These are phyloP conservation scores for Alca torda DNA, from an alignment of 2,797 vertebrate genomes.

Conservation along the genomic window DNA sequence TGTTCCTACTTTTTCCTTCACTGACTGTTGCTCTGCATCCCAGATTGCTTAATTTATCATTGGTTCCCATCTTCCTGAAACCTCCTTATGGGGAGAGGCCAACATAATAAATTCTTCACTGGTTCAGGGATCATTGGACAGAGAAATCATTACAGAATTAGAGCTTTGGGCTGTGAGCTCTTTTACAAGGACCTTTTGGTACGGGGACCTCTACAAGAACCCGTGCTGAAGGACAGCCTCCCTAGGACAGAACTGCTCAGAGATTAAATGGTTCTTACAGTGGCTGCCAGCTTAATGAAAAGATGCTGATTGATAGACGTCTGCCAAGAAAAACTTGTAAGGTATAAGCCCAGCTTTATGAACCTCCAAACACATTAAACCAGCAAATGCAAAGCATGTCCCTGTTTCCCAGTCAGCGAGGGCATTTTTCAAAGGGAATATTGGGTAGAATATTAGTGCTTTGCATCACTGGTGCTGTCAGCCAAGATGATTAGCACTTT, in stretches of 20 bases:
- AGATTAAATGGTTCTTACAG: neutral
- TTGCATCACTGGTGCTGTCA: conserved; percentile 45
- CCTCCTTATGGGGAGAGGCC: neutral
- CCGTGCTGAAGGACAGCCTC: neutral
- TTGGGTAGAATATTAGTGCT: conserved; percentile 6
- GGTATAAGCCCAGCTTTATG: neutral
- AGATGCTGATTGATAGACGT: neutral
- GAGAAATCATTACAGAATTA: neutral
- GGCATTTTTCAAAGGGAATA: conserved; percentile 47
- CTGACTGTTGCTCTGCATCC: neutral
- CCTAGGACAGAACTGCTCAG: neutral
- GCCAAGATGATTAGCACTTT: conserved; percentile 51
- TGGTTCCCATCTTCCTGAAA: neutral
- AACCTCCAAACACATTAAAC: neutral
- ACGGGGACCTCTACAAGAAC: neutral
- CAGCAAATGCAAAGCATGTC: neutral
- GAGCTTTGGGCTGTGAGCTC: neutral
- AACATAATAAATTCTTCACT: neutral
- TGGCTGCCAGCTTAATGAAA: neutral
- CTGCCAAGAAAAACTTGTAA: neutral
- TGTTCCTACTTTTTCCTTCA: neutral
- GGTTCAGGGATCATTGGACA: neutral
- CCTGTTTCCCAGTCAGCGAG: neutral
- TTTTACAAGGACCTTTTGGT: neutral
- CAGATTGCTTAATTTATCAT: neutral